Base-by-base conservation (phyloP, 2,797 vertebrate species). In the Sebastes jordani region DNA sequence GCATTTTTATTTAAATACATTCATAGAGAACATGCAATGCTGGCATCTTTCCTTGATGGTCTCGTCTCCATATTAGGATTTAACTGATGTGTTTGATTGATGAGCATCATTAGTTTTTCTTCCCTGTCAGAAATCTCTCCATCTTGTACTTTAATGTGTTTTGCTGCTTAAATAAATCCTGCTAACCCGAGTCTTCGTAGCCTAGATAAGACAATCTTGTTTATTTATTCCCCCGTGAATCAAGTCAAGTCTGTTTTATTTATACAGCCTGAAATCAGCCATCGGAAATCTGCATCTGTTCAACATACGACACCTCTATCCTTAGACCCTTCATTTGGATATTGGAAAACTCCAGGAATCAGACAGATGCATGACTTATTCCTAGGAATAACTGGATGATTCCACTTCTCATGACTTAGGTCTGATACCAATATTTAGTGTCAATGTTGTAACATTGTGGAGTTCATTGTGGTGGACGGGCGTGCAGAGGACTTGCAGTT, bases 81-180 rank as follows among this genome's bases (percentile, higher is more conserved):
- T 25, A 36, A 58, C 6, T 38, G 14, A 42, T 42, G 38, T 42
- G 32, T 49, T 9, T 61, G 55, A 64, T 38, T 56, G 70, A 67
- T 62, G 42, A 54, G 23, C 55, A 38, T 52, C 52, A 34, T 65
- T 64, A 46, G 20, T 46, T 46, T 46, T 46, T 46, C 14, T 20
- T 34, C 20, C 13, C 23, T 38, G 63, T 49, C 9, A 65, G 11
- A 75, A 54, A 11, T 42, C 9, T 11, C 18, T 52, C 69, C 76
- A 23, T 73, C 70, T 59, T 20, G 11, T 42, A 4, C 59, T 42
- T 59, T 56, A 7, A 49, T 49, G 46, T 9, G 16, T 38, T 23
- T 20, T 55, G 46, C 30, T 52, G 16, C 56, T 42, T 20, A 8
- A 68, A 68, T 68, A 49, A 68, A 76, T 68, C 55, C 27, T 49